Evolutionary conservation across 2,888 invertebrate species (phyloP).

Genomic region (Hydrotaea cyrtoneurina): DNA sequence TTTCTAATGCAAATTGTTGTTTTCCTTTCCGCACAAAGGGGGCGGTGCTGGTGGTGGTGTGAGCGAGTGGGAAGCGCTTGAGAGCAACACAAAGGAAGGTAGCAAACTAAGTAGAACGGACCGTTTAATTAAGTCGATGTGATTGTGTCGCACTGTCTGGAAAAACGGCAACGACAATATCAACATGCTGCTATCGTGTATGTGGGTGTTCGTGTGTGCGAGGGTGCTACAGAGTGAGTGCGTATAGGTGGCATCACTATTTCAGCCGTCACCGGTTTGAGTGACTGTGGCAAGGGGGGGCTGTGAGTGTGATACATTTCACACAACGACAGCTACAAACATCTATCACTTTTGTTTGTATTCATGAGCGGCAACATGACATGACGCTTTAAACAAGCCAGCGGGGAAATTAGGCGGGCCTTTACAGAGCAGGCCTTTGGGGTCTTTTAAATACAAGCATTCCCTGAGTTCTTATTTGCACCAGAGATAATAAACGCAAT

Average conservation of each 20-base stretch:
- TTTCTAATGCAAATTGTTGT: slow-evolving; percentile 14
- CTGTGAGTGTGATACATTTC: neutral
- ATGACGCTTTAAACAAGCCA: too few relatives aligned
- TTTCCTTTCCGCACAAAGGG: neutral
- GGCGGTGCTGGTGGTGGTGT: neutral
- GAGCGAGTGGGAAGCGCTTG: neutral
- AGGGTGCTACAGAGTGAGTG: neutral
- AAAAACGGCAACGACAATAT: neutral
- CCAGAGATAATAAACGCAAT: too few relatives aligned
- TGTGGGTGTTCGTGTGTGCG: neutral
- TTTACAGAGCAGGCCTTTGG: too few relatives aligned
- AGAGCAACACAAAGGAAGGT: slow-evolving; percentile 28
- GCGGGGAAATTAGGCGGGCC: too few relatives aligned
- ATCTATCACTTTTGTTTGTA: too few relatives aligned
- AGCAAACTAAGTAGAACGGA: slow-evolving; percentile 61
- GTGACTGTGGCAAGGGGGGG: neutral
- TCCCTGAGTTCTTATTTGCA: too few relatives aligned
- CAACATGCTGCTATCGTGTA: neutral
- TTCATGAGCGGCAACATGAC: too few relatives aligned
- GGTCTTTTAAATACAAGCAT: too few relatives aligned
- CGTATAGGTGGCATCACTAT: neutral
- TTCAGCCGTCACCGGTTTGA: slow-evolving; percentile 1
- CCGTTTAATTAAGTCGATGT: slow-evolving; percentile 63
- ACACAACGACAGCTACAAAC: neutral
- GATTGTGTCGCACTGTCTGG: slow-evolving; percentile 36